Evolutionary conservation across 2,113 vertebrate genomes (phyloP).

Genomic region (Tachysurus vachellii): DNA sequence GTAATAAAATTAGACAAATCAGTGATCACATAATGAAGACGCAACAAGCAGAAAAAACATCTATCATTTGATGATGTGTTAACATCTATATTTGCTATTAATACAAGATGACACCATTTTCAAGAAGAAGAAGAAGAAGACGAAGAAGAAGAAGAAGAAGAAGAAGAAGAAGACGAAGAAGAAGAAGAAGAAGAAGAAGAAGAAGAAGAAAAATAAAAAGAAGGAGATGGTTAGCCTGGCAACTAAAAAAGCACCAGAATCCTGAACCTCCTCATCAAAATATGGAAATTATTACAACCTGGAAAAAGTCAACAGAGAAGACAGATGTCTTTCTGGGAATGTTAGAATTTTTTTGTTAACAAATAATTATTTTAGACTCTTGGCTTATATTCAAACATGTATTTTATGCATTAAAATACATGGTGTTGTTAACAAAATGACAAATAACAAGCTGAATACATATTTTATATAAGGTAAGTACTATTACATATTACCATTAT

Average conservation of each 20-base stretch:
- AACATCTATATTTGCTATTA: neutral
- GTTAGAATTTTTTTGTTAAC: neutral
- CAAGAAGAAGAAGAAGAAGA: neutral
- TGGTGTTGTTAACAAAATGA: neutral
- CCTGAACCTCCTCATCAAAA: constrained; percentile 2
- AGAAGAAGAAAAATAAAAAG: neutral
- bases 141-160: neutral
- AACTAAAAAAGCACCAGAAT: neutral
- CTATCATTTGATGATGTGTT: neutral
- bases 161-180: neutral
- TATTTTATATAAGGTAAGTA: constrained; percentile 16
- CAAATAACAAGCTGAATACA: constrained; percentile 10
- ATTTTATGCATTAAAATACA: constrained; percentile 27
- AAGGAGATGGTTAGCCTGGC: neutral
- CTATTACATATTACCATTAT: neutral
- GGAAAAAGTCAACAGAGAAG: neutral
- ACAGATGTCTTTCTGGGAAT: neutral
- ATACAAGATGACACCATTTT: neutral
- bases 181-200: neutral
- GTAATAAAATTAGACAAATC: neutral
- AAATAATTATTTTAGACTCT: neutral
- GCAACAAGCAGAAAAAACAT: neutral
- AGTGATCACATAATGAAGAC: neutral
- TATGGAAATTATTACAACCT: constrained; percentile 2
- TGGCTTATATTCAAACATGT: constrained; percentile 10